Conservation (phyloP, 1,140 invertebrate species). For the Lasioglossum albipes region DNA sequence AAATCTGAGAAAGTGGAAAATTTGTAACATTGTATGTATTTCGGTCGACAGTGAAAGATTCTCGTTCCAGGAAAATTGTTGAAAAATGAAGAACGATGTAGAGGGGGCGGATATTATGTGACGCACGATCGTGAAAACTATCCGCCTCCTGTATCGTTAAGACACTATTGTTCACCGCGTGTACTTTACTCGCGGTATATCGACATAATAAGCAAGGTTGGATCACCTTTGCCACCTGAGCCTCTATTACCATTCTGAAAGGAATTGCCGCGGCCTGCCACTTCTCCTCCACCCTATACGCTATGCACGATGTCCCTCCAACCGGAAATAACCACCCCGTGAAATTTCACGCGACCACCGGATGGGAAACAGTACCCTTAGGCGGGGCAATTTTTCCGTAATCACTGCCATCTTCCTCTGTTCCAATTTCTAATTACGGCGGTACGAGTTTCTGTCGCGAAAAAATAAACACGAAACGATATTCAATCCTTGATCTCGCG, state of each 20-base stretch:
- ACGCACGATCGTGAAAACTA: slow-evolving; percentile 1
- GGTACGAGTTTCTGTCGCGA: too few species aligned
- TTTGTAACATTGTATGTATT: too few species aligned
- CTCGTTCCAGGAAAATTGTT: too few species aligned
- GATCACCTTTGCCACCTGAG: slow-evolving; percentile 47
- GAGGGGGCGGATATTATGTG: slow-evolving; percentile 4
- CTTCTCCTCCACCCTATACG: slow-evolving; percentile 12
- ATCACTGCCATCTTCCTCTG: not conserved
- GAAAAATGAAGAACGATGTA: not conserved
- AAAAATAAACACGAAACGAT: too few species aligned
- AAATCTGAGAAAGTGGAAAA: too few species aligned
- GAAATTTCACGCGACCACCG: not conserved
- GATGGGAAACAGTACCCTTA: not conserved
- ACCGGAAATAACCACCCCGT: not conserved
- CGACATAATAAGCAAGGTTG: slow-evolving; percentile 38
- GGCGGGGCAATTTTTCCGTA: not conserved
- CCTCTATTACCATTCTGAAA: slow-evolving; percentile 44
- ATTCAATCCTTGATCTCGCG: too few species aligned
- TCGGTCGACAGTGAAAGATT: not conserved
- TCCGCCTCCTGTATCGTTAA: slow-evolving; percentile 18
- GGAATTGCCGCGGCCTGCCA: slow-evolving; percentile 19
- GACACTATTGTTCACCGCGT: slow-evolving; percentile 17
- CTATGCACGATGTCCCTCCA: slow-evolving; percentile 1
- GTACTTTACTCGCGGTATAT: slow-evolving; percentile 18
- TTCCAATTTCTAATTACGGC: too few species aligned